These are phyloP conservation scores for Pterois miles DNA, from an alignment of 2,797 vertebrate genomes.

Conservation along the genomic window DNA sequence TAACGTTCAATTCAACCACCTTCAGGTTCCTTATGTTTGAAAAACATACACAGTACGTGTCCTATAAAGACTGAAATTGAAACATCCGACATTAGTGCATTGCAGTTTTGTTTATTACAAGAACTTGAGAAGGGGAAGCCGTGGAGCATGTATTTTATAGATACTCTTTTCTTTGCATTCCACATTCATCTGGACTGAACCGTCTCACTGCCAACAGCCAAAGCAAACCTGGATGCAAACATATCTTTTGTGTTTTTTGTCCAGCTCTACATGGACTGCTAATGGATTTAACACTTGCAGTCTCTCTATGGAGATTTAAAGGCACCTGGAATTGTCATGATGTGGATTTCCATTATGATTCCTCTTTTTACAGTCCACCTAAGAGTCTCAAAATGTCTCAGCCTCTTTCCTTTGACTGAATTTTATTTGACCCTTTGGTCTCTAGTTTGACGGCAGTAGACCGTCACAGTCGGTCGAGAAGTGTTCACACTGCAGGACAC, in stretches of 20 bases:
- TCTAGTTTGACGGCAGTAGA: neutral
- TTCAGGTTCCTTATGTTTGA: neutral
- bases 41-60: neutral
- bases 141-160: conserved; percentile 7
- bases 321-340: conserved; percentile 64
- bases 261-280: conserved; percentile 16
- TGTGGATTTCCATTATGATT: conserved; percentile 42
- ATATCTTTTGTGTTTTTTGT: conserved; percentile 8
- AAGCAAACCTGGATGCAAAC: conserved; percentile 34
- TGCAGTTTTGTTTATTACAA: conserved; percentile 4
- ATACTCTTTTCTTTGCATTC: conserved; percentile 1
- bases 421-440: conserved; percentile 17
- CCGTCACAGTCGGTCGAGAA: neutral
- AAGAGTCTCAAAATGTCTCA: conserved; percentile 21
- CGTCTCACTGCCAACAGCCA: conserved; percentile 30
- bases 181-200: conserved; percentile 20
- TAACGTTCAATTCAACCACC: neutral
- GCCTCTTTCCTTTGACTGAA: conserved; percentile 9
- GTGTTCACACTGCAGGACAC: neutral
- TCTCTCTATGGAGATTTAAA: conserved; percentile 58
- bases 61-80: neutral
- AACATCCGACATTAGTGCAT: neutral
- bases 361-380: conserved; percentile 43
- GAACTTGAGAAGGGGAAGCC: neutral
- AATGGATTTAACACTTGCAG: conserved; percentile 61